These are phyloP conservation scores for Anguilla japonica DNA, from an alignment of 2,113 vertebrate genomes.

Conservation along the genomic window DNA sequence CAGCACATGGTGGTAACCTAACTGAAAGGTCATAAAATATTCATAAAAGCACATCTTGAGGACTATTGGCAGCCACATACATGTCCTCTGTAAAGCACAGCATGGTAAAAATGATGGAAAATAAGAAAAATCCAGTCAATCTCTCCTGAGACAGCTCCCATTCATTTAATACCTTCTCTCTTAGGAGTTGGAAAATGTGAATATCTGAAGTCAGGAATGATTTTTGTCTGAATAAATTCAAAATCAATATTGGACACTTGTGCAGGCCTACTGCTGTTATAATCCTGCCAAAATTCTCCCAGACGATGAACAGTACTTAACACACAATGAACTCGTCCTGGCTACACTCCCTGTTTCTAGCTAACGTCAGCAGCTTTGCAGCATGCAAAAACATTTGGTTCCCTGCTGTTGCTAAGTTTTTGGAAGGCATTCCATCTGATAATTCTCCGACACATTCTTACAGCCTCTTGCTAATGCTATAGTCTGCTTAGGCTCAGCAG, in stretches of 20 bases:
- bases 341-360: conserved; percentile 3
- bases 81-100: background rate
- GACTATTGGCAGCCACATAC: background rate
- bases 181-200: background rate
- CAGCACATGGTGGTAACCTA: background rate
- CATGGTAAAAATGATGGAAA: background rate
- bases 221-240: background rate
- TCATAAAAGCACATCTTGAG: background rate
- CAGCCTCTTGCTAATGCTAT: background rate
- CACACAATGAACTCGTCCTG: background rate
- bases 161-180: background rate
- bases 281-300: background rate
- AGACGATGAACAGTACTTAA: conserved; percentile 8
- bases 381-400: conserved; percentile 9
- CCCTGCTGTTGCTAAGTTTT: conserved; percentile 27
- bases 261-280: background rate
- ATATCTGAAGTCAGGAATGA: background rate
- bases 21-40: background rate
- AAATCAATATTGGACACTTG: background rate
- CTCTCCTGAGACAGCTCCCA: background rate
- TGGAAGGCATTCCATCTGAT: conserved; percentile 39
- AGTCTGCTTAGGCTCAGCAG: background rate
- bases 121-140: background rate
- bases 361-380: background rate
- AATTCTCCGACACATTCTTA: conserved; percentile 14